Base-by-base conservation (phyloP, 2,888 invertebrate genomes). In the Dicranocentrus wangi region DNA sequence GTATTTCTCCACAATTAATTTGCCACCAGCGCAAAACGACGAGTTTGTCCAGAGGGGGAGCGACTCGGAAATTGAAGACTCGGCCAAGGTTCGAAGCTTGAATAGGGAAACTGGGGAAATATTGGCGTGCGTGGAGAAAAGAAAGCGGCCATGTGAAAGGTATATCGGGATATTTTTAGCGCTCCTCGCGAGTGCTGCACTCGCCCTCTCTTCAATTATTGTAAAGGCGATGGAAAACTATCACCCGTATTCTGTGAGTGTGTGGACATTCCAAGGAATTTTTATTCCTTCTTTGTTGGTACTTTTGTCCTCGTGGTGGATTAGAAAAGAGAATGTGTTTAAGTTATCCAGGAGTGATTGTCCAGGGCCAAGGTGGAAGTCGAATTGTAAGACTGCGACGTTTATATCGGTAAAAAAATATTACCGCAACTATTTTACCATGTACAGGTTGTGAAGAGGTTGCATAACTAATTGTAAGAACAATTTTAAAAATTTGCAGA, bases 241-340 rank as follows among this genome's bases (percentile, higher is more conserved):
- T 39, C 75, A 79, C 39, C 81, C 83, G 0, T 83, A 28, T 27
- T 58, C 70, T 17, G 47, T 82, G 15, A 19, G 42, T 15, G 65
- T 79, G 13, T 83, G 83, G 83, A 71, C 79, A 0, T 83, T 81
- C 28, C 79, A 78, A 47, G 81, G 81, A 10, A 66, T 83, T 0
- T 32, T 82, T n/a, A 21, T 81, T 17, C 79, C 81, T 1, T 69
- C 68, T 3, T 28, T 71, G 2, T 32, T 79, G 0, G 21, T 81
- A 13, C 58, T 70, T 1, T 10, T 76, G 5, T 63, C 15, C 23
- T 27, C 63, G 21, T 71, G 60, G n/a, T 17, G 32, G 32, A 60
- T 71, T 27, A n/a, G 1, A 25, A 60, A 60, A 15, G n/a, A 60
- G n/a, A 25, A 60, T 27, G 28, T 60, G 10, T 1, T 63, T 2